Conservation (phyloP, 2,113 vertebrate species). For the Sinocyclocheilus rhinocerous region DNA sequence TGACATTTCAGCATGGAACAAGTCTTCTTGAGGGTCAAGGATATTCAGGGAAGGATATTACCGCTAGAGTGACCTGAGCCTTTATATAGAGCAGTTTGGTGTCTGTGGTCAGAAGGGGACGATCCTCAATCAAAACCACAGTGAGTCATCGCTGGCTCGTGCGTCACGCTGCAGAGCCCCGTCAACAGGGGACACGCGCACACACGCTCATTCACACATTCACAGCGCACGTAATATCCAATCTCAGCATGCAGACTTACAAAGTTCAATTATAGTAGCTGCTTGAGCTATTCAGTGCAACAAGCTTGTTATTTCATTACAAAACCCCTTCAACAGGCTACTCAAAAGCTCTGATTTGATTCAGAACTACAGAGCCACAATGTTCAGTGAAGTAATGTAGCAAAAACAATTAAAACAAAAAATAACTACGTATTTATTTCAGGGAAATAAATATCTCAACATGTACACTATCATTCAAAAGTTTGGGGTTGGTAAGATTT, state of each 20-base stretch:
- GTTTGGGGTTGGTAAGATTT: background rate
- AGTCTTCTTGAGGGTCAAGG: slow-evolving; percentile 34
- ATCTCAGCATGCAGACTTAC: slow-evolving; percentile 20
- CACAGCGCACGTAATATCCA: background rate
- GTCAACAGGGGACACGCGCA: background rate
- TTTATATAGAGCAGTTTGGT: slow-evolving; percentile 27
- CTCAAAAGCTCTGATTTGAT: background rate
- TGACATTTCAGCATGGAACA: slow-evolving; percentile 40
- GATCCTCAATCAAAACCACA: slow-evolving; percentile 44
- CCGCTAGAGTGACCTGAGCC: slow-evolving; percentile 21
- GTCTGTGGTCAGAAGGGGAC: slow-evolving; percentile 28
- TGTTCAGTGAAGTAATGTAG: background rate
- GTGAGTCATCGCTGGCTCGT: slow-evolving; percentile 55
- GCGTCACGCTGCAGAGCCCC: slow-evolving; percentile 47
- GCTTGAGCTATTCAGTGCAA: slow-evolving; percentile 10
- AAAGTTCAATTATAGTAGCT: slow-evolving; percentile 16
- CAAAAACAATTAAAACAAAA: background rate
- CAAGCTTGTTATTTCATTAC: slow-evolving; percentile 17
- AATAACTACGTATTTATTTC: background rate
- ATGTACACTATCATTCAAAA: background rate
- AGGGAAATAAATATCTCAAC: background rate
- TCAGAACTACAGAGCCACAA: background rate
- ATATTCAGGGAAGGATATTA: slow-evolving; percentile 37
- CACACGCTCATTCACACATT: slow-evolving; percentile 30
- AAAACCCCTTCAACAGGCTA: background rate